These are phyloP conservation scores for Hydrocynus forskahlii DNA, from an alignment of 2,797 vertebrate species.

Conservation along the genomic window DNA sequence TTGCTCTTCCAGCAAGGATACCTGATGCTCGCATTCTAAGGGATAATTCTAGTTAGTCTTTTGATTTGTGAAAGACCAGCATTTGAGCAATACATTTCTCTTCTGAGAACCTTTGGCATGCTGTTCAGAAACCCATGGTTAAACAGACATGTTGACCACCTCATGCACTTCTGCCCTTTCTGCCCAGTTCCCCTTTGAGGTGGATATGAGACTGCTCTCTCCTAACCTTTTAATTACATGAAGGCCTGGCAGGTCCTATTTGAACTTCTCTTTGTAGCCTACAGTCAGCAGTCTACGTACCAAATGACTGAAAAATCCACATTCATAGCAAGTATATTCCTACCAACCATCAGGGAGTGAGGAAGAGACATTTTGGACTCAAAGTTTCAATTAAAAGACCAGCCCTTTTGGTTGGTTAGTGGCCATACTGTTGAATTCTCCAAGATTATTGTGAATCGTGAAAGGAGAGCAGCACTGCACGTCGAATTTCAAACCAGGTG, in stretches of 20 bases:
- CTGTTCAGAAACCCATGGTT: conserved; percentile 50
- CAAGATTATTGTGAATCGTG: conserved; percentile 29
- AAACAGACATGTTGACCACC: conserved; percentile 38
- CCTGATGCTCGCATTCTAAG: no score
- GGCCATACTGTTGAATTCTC: conserved; percentile 32
- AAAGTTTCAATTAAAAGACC: conserved; percentile 42
- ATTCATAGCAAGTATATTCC: conserved; percentile 30
- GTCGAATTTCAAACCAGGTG: conserved; percentile 44
- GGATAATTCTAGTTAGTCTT: no score
- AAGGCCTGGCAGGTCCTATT: conserved; percentile 52
- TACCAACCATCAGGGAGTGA: conserved; percentile 15
- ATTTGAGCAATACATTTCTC: no score
- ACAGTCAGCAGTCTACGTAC: conserved; percentile 34
- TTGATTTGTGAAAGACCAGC: no score
- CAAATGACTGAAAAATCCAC: conserved; percentile 40
- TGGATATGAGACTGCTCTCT: conserved; percentile 49
- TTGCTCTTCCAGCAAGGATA: no score
- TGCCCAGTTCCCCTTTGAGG: conserved; percentile 55
- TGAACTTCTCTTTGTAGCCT: conserved; percentile 28
- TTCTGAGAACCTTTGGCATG: conserved; percentile 45
- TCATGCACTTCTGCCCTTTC: conserved; percentile 56
- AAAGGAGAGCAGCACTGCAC: conserved; percentile 37
- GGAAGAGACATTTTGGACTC: conserved; percentile 42
- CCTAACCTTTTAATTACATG: conserved; percentile 64
- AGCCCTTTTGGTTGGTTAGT: conserved; percentile 44